Evolutionary conservation across 2,797 vertebrate species (phyloP), one percentile per base, ranked within the genome.

Genomic region (Tenualosa thibaudeaui): DNA sequence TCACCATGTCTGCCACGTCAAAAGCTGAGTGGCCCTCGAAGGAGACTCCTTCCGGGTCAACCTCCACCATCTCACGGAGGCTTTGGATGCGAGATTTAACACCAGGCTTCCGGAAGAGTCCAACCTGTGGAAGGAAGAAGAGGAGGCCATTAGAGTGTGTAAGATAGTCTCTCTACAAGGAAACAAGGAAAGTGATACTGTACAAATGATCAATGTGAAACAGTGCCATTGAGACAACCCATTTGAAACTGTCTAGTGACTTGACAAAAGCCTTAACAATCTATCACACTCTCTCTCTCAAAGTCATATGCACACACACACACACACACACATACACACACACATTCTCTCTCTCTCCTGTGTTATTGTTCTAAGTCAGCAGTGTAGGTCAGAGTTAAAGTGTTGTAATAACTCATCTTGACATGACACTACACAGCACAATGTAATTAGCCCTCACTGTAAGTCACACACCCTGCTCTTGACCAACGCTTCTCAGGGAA

Each of bases 1-100:
- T 98, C 90, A 98, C 94, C 97, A 97, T 96, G 87, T 98, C 97
- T 4, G 97, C 97, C 88, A 98, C 96, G 0, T 98, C 97, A 22
- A 96, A 98, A 0, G 97, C 97, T 0, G 96, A 97, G 86, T 98
- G 97, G 10, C 94, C 93, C 2, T 97, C 93, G 0, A 95, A 97
- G 0, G 94, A 95, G 2, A 96, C 91, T 0, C 92, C 92, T 0
- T 93, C 92, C 0, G 95, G 95, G 87, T 92, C 94, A 0, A 88
- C 93, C 89, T 98, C 97, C 86, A 97, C 95, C 96, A 96, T 95
- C 87, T 97, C 96, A 24, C 97, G 93, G 17, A 98, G 92, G 83
- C 90, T 91, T 88, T 97, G 95, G 88, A 98, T 98, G 49, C 97
- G 95, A 86, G 97, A 97, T 90, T 97, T 98, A 5, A 97, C 94